phyloP scores from a whole-genome alignment of 2,888 invertebrate genomes.

The Aphodius granarius region DNA sequence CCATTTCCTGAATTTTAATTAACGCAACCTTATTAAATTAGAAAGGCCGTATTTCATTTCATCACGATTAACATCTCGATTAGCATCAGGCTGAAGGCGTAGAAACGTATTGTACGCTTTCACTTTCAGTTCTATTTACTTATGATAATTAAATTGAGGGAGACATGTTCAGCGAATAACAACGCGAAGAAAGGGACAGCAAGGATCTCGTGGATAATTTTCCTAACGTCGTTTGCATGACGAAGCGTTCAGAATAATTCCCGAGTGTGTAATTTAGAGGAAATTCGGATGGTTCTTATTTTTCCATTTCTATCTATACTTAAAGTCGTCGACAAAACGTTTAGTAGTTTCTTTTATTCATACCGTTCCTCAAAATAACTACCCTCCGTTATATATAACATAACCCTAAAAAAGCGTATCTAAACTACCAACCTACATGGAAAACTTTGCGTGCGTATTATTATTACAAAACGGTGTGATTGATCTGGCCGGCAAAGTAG shows the following conservation, averaged over 20 bases:
- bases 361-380: no score
- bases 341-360: no score
- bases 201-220: background rate
- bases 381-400: no score
- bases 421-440: background rate
- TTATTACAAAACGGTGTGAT: background rate
- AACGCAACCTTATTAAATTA: background rate
- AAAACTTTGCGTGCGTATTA: background rate
- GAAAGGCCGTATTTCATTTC: background rate
- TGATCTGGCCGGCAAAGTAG: background rate
- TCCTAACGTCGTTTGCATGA: background rate
- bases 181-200: background rate
- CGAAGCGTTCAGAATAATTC: background rate
- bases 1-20: background rate
- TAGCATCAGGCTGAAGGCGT: background rate
- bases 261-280: background rate
- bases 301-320: no score
- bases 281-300: no score
- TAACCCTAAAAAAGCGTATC: no score
- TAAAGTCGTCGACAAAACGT: no score
- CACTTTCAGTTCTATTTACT: background rate
- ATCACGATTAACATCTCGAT: background rate
- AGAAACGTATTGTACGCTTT: background rate
- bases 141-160: background rate
- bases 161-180: background rate